Evolutionary conservation across 1,140 invertebrate species (phyloP).

Genomic region (Medauroidea extradentata): DNA sequence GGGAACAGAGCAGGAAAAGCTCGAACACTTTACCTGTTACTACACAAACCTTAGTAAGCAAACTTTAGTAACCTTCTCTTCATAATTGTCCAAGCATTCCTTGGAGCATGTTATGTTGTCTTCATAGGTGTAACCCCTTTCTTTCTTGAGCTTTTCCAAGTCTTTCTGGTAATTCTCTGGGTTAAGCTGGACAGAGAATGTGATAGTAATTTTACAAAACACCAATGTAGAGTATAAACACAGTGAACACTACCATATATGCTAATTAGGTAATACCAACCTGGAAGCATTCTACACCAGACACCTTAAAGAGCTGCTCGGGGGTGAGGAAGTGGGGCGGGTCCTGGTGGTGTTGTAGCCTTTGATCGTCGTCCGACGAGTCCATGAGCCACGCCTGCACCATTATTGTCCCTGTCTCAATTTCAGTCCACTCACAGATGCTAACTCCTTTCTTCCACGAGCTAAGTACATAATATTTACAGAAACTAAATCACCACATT

Average conservation of each 20-base stretch:
- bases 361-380: constrained; percentile 59
- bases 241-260: no score
- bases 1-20: no score
- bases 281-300: constrained; percentile 81
- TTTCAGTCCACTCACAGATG: no score
- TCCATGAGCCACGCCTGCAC: constrained; percentile 87
- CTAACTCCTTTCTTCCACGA: no score
- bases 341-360: constrained; percentile 67
- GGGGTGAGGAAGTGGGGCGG: constrained; percentile 65
- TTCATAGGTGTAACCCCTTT: constrained; percentile 84
- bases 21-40: no score
- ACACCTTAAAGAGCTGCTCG: constrained; percentile 59
- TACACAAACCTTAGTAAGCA: no score
- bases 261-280: no score
- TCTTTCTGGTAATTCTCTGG: constrained; percentile 52
- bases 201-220: no score
- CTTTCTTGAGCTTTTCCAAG: constrained; percentile 63
- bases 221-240: no score
- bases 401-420: no score
- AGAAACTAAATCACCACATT: no score
- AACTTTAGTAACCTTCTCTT: constrained; percentile 65
- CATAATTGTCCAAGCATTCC: constrained; percentile 81
- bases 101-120: constrained; percentile 83
- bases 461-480: no score
- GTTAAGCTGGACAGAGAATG: constrained; percentile 31